Conservation (phyloP, 1,140 invertebrate genomes). For the Mizuhopecten yessoensis region DNA sequence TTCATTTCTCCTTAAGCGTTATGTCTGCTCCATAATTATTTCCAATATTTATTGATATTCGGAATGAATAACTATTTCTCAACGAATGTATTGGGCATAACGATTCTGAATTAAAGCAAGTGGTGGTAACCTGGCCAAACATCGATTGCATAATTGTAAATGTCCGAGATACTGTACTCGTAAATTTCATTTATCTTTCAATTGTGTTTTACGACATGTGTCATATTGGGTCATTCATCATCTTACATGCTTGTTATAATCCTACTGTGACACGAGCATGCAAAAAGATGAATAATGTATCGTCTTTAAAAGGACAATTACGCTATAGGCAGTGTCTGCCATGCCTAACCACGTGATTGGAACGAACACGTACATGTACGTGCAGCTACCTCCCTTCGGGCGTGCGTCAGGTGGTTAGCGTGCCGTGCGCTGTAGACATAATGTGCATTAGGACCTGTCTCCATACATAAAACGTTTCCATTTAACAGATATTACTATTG, state of each 20-base stretch:
- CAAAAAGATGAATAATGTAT: neutral
- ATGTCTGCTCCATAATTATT: neutral
- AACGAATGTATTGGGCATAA: neutral
- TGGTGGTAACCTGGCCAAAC: neutral
- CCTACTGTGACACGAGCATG: neutral
- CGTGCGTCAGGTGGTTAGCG: neutral
- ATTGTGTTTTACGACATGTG: neutral
- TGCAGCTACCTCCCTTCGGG: no score
- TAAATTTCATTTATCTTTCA: no score
- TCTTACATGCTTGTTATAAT: neutral
- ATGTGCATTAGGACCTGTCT: conserved; percentile 38
- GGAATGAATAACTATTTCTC: neutral
- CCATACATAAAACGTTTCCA: neutral
- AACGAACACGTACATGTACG: neutral
- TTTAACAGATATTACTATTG: conserved; percentile 1
- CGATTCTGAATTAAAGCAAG: neutral
- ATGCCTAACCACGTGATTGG: neutral
- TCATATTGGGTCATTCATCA: neutral
- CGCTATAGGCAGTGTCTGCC: neutral
- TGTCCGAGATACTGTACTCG: neutral
- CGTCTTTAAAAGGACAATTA: neutral
- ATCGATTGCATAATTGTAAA: neutral
- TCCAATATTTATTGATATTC: neutral
- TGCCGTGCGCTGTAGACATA: neutral
- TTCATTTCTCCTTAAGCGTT: neutral